Evolutionary conservation across 2,797 vertebrate species (phyloP).

Genomic region (Poecilia picta): DNA sequence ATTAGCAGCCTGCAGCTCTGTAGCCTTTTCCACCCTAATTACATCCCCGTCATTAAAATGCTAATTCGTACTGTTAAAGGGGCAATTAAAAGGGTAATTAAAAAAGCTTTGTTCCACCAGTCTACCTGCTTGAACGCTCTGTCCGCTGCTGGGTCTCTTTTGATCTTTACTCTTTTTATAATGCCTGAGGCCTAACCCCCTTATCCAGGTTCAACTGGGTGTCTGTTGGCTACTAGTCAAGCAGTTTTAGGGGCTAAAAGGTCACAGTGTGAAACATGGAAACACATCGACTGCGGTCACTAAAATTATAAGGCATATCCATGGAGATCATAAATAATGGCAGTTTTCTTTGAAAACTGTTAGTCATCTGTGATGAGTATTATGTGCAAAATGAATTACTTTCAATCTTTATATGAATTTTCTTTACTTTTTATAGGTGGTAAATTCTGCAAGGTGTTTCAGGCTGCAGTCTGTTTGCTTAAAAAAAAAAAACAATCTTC

Average conservation of each 20-base stretch:
- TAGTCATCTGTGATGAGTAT: too few relatives aligned
- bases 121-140: constrained; percentile 73
- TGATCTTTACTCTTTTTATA: constrained; percentile 68
- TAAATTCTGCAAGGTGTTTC: background rate
- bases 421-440: background rate
- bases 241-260: constrained; percentile 29
- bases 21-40: constrained; percentile 80
- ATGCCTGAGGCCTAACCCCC: constrained; percentile 65
- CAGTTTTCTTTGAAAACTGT: background rate
- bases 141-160: constrained; percentile 68
- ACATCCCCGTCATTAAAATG: constrained; percentile 83
- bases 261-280: constrained; percentile 24
- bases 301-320: background rate
- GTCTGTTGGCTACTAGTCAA: constrained; percentile 51
- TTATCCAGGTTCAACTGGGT: constrained; percentile 68
- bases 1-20: constrained; percentile 74
- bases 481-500: background rate
- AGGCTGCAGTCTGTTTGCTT: background rate
- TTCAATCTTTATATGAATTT: background rate
- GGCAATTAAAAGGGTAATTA: constrained; percentile 84
- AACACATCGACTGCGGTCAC: constrained; percentile 14
- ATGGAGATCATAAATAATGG: background rate
- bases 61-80: constrained; percentile 80
- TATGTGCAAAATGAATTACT: background rate
- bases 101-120: constrained; percentile 80